Evolutionary conservation across 2,113 vertebrate genomes (phyloP), one percentile per base, ranked within the genome.

Genomic region (Trogon surrucura): DNA sequence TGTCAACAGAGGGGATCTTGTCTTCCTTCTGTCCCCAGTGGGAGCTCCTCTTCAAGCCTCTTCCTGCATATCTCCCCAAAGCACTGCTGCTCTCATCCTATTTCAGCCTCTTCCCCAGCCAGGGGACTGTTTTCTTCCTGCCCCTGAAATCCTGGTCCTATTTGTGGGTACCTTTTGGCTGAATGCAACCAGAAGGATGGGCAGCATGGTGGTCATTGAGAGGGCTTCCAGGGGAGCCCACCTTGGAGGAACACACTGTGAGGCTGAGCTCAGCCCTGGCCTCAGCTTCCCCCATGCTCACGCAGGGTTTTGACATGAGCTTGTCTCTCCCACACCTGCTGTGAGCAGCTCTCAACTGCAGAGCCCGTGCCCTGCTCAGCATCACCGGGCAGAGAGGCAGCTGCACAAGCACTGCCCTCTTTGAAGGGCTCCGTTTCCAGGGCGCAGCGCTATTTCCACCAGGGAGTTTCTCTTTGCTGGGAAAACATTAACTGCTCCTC

Each of bases 251-350:
- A 6, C 21, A 6, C 1, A 2, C 47, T 15, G 27, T 2, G 13
- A 34, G 47, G 26, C 32, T 6, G 61, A 70, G 50, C 36, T 45
- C 7, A 4, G 22, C 36, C 44, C 60, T 7, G 4, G 65, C 25
- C 41, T 50, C 7, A 1, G 30, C 56, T 44, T 36, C 53, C 44
- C 80, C n/a, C 1, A 1, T 4, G 41, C 41, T 45, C 48, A 3
- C 2, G 9, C 22, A 16, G 73, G 64, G 69, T 73, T 1, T 1
- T 13, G 54, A 25, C 0, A 0, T 27, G 38, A 77, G 8, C 51
- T 58, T 16, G 0, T 26, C 3, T 0, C 51, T 34, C 29, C 50
- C 25, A 1, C 6, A 6, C 20, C 22, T 8, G 0, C 3, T 3
- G 18, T n/a, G 54, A 79, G 18, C 4, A 0, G 32, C 12, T 44